Evolutionary conservation across 2,888 invertebrate genomes (phyloP), one percentile per base, ranked within the genome.

Genomic region (Drosophila incognita): DNA sequence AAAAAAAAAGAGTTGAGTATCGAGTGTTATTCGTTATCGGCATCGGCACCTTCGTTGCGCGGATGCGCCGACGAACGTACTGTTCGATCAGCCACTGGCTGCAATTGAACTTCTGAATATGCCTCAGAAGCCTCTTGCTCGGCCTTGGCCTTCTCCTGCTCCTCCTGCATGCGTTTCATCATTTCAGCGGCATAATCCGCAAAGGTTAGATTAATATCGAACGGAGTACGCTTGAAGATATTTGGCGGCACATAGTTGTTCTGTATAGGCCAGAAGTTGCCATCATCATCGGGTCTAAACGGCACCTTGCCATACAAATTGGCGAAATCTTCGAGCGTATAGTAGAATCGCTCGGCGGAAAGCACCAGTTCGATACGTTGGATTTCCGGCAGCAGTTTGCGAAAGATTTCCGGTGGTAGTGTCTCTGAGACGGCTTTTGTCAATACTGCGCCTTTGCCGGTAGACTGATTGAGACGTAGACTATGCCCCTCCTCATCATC

Each of bases 131-230:
- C 72, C 40, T 70, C 72, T 63, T 38, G n/a, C 6, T 70, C 64
- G 0, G 60, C 70, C 52, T 52, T 70, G 5, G 52, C 21, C 35
- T 62, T 49, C 6, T 61, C 62, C 52, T 65, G 49, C 21, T 74
- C 73, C 71, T 74, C 75, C 67, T 56, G 54, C 53, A 54, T 6
- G 24, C 61, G 75, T 0, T 65, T 72, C 21, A 27, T 48, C 76
- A 82, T 87, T 0, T 83, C 83, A 4, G 79, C 79, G 2, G 79
- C 87, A 57, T 92, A 89, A 4, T 89, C 82, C 15, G 76, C 62
- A 59, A 92, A 92, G 2, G 91, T 92, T 46, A 92, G 69, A 69
- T 92, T 92, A 0, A 92, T 91, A 73, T 92, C 92, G 48, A 81
- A 92, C 1, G 79, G 81, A 0, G 90, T 82, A n/a, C 90, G 89